These are phyloP conservation scores for Idaea aversata DNA, from an alignment of 2,888 invertebrate species.

Conservation along the genomic window DNA sequence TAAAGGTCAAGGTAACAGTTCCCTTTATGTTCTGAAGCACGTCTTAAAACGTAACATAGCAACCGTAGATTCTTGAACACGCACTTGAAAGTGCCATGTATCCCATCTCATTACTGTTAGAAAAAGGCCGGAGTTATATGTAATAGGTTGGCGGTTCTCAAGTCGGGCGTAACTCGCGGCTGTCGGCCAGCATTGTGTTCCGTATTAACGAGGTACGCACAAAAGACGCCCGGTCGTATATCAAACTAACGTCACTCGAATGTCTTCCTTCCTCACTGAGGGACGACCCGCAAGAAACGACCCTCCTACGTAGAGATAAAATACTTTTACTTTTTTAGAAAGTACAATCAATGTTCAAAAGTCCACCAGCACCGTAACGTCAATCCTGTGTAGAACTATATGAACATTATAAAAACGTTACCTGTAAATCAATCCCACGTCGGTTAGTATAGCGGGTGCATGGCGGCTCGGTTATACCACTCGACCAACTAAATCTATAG, in stretches of 20 bases:
- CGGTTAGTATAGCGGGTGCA: no score
- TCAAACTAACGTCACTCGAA: constrained; percentile 79
- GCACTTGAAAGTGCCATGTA: not conserved
- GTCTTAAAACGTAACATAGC: no score
- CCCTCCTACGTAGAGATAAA: constrained; percentile 35
- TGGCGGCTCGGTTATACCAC: no score
- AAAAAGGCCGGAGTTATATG: constrained; percentile 25
- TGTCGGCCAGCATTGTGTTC: constrained; percentile 69
- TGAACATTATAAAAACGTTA: no score
- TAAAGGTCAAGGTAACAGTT: no score
- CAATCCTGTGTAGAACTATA: no score
- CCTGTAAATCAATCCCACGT: no score
- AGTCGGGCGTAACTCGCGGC: constrained; percentile 66
- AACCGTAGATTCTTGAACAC: not conserved
- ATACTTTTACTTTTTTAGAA: not conserved
- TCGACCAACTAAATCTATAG: no score
- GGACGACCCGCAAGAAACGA: constrained; percentile 65
- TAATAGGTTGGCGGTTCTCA: constrained; percentile 49
- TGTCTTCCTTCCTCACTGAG: constrained; percentile 76
- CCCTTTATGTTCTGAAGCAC: no score
- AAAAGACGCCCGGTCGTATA: constrained; percentile 74
- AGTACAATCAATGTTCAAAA: not conserved
- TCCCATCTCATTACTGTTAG: not conserved
- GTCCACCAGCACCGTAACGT: no score
- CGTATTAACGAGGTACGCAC: constrained; percentile 74